Evolutionary conservation across 2,113 vertebrate genomes (phyloP).

Genomic region (Pseudopodoces humilis): DNA sequence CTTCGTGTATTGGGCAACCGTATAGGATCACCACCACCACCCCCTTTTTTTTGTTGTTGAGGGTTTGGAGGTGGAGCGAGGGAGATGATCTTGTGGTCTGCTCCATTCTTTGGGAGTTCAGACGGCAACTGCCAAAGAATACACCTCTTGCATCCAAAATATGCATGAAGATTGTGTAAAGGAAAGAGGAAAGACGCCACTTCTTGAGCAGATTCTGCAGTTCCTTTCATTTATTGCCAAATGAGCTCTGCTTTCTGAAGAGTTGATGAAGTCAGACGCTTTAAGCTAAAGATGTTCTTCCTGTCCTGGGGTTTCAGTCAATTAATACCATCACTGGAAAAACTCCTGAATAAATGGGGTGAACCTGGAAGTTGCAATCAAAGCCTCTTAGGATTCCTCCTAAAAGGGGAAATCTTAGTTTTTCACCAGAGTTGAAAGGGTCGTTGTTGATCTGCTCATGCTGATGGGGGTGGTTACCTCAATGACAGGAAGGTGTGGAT

Average conservation of each 20-base stretch:
- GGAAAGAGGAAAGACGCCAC: neutral
- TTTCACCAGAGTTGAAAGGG: neutral
- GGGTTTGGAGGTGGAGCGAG: neutral
- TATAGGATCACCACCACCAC: fast-evolving
- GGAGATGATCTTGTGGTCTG: neutral
- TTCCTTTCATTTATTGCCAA: conserved; percentile 3
- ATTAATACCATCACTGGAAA: neutral
- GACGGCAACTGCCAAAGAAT: neutral
- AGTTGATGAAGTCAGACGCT: neutral
- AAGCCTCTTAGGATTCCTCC: neutral
- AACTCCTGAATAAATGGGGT: neutral
- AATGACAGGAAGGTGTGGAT: neutral
- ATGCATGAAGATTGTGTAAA: neutral
- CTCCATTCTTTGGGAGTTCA: neutral
- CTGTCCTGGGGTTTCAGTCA: neutral
- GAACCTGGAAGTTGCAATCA: neutral
- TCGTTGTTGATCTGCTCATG: neutral
- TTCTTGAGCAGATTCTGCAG: neutral
- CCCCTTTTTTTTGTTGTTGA: neutral
- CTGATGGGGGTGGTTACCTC: neutral
- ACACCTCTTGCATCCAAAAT: conserved; percentile 10
- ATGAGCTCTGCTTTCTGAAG: neutral
- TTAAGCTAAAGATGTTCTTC: neutral
- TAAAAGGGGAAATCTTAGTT: neutral
- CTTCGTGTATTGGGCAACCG: fast-evolving